Evolutionary conservation across 53 echinoderm and acorn worm species (phyloP).

Genomic region (Stichopus horrens): DNA sequence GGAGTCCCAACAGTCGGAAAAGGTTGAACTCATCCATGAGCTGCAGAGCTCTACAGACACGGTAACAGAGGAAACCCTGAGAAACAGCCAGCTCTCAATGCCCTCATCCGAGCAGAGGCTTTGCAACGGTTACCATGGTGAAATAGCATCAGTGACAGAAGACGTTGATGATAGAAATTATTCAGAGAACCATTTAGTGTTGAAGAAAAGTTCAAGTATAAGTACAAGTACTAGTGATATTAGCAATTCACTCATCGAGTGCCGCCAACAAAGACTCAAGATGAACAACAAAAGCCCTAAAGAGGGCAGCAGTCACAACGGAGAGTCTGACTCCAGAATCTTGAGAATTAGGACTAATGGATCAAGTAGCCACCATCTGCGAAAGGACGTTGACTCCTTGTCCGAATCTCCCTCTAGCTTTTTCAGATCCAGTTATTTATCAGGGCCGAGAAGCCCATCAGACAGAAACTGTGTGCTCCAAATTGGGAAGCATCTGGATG

Average conservation of each 20-base stretch:
- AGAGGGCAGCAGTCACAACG: neutral
- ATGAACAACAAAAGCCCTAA: neutral
- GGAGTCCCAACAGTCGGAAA: conserved; percentile 8
- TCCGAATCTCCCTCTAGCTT: conserved; percentile 25
- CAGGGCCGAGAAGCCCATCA: conserved; percentile 29
- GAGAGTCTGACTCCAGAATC: neutral
- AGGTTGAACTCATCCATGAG: conserved; percentile 43
- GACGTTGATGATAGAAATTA: conserved; percentile 15
- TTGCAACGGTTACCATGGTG: conserved; percentile 23
- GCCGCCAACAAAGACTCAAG: neutral
- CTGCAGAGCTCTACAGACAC: conserved; percentile 89
- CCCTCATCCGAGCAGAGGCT: neutral
- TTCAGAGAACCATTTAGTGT: conserved; percentile 36
- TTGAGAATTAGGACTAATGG: neutral
- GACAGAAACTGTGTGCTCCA: conserved; percentile 53
- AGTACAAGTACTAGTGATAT: conserved; percentile 94
- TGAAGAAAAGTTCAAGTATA: conserved; percentile 65
- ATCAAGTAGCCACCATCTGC: neutral
- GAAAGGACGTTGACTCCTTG: neutral
- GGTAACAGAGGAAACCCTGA: conserved; percentile 66
- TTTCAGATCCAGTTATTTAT: conserved; percentile 24
- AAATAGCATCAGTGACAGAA: neutral
- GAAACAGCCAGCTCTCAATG: neutral
- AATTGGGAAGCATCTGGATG: conserved; percentile 81
- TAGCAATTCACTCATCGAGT: conserved; percentile 66